phyloP scores from a whole-genome alignment of 1,140 invertebrate genomes.

The Apis florea region DNA sequence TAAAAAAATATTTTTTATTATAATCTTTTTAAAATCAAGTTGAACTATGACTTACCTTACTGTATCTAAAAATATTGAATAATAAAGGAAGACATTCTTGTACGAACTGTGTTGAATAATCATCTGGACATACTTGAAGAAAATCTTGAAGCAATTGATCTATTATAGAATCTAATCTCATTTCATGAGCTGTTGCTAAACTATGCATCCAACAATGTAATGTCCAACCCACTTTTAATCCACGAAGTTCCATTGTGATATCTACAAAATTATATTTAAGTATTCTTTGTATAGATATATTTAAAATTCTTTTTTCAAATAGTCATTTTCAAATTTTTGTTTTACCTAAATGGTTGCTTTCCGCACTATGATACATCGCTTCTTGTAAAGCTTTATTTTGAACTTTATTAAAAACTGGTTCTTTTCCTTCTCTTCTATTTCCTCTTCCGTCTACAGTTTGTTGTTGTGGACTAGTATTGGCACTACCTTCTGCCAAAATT shows the following conservation, averaged over 20 bases:
- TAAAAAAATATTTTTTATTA: not conserved
- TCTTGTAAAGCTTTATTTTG: slow-evolving; percentile 93
- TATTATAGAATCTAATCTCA: slow-evolving; percentile 91
- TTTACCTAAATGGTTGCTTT: slow-evolving; percentile 92
- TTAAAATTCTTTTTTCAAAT: not conserved
- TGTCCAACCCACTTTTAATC: slow-evolving; percentile 92
- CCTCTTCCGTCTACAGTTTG: slow-evolving; percentile 72
- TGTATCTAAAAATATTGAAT: slow-evolving; percentile 94
- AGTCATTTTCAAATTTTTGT: not conserved
- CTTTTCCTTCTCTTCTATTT: slow-evolving; percentile 77
- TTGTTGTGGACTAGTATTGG: slow-evolving; percentile 72
- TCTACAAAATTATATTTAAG: slow-evolving; percentile 80
- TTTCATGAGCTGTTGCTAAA: slow-evolving; percentile 91
- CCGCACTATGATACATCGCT: slow-evolving; percentile 95
- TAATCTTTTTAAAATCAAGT: not conserved
- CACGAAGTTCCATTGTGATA: slow-evolving; percentile 91
- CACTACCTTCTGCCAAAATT: slow-evolving; percentile 91
- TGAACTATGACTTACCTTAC: slow-evolving; percentile 85
- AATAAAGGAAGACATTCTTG: slow-evolving; percentile 93
- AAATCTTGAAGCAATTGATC: slow-evolving; percentile 95
- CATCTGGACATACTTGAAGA: slow-evolving; percentile 91
- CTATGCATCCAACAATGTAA: slow-evolving; percentile 95
- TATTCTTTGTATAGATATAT: not conserved
- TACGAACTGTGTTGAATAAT: slow-evolving; percentile 92
- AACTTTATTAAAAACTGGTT: slow-evolving; percentile 87